These are phyloP conservation scores for Loripinus fragilis DNA, from an alignment of 2,888 invertebrate species.

Conservation along the genomic window DNA sequence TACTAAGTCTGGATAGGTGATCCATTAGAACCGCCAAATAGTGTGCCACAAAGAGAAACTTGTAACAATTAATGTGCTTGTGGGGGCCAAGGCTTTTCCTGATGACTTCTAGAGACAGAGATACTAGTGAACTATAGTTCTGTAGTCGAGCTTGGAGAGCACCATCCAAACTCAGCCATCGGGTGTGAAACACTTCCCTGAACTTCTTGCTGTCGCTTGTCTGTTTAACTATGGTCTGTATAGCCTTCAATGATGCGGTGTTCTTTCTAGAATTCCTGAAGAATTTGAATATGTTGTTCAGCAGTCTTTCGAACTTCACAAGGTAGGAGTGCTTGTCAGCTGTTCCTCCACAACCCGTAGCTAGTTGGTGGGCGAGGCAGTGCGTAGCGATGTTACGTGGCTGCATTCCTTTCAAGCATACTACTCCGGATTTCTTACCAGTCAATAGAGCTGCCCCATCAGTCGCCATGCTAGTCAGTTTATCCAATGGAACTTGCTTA, in stretches of 20 bases:
- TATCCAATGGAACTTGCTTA: constrained; percentile 26
- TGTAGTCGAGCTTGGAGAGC: constrained; percentile 40
- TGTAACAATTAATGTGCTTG: constrained; percentile 45
- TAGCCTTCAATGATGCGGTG: constrained; percentile 21
- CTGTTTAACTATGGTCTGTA: constrained; percentile 27
- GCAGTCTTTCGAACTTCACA: constrained; percentile 51
- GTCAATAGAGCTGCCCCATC: constrained; percentile 54
- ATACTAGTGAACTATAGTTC: constrained; percentile 35
- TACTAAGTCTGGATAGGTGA: constrained; percentile 49
- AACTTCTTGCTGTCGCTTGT: constrained; percentile 2
- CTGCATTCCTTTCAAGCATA: constrained; percentile 37
- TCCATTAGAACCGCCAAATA: constrained; percentile 50
- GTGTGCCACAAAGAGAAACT: constrained; percentile 52
- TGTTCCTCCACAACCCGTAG: constrained; percentile 42
- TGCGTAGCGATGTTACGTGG: constrained; percentile 48
- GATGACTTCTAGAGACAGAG: constrained; percentile 40
- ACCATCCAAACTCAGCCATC: constrained; percentile 52
- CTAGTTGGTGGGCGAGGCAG: constrained; percentile 54
- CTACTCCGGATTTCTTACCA: constrained; percentile 49
- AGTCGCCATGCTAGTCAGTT: constrained; percentile 37
- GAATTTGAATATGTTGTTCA: constrained; percentile 43
- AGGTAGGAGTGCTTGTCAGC: constrained; percentile 52
- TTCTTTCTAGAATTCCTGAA: constrained; percentile 31
- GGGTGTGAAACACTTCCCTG: constrained; percentile 36
- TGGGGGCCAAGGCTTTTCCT: constrained; percentile 31